Evolutionary conservation across 2,888 invertebrate species (phyloP).

Genomic region (Drosophila birchii): DNA sequence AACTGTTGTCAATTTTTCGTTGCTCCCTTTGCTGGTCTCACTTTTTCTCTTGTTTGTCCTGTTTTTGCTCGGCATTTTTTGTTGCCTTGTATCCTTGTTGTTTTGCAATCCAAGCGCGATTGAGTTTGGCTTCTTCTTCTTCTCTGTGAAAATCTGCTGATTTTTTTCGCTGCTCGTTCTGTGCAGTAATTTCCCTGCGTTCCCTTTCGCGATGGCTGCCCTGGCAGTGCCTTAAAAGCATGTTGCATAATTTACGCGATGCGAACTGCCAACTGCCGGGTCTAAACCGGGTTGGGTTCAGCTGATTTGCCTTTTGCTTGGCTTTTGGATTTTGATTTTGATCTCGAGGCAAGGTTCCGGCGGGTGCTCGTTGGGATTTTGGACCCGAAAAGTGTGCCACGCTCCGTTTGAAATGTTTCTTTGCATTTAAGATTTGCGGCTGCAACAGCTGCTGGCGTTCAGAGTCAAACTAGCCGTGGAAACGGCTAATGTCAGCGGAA

Average conservation of each 20-base stretch:
- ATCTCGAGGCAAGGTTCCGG: constrained; percentile 1
- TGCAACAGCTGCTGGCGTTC: constrained; percentile 39
- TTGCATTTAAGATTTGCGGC: constrained; percentile 42
- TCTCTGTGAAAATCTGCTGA: constrained; percentile 12
- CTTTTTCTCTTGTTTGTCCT: constrained; percentile 6
- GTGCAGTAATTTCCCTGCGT: constrained; percentile 26
- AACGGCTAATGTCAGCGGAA: constrained; percentile 45
- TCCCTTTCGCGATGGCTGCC: constrained; percentile 44
- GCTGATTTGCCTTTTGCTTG: constrained; percentile 61
- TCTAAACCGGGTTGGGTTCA: constrained; percentile 31
- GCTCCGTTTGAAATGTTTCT: constrained; percentile 42
- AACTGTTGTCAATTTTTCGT: constrained; percentile 7
- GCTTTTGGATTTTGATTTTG: constrained; percentile 23
- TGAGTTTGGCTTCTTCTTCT: constrained; percentile 2
- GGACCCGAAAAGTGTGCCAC: constrained; percentile 27
- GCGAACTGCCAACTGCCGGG: constrained; percentile 37
- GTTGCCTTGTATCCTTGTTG: not conserved
- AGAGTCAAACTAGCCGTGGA: constrained; percentile 42
- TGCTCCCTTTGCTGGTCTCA: constrained; percentile 3
- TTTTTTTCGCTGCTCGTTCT: constrained; percentile 30
- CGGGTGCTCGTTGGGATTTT: constrained; percentile 21
- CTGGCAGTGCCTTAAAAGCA: constrained; percentile 64
- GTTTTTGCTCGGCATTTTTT: constrained; percentile 2
- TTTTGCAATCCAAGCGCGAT: constrained; percentile 19
- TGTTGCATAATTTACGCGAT: constrained; percentile 74